Evolutionary conservation across 2,888 invertebrate genomes (phyloP).

Genomic region (Pammene fasciana): DNA sequence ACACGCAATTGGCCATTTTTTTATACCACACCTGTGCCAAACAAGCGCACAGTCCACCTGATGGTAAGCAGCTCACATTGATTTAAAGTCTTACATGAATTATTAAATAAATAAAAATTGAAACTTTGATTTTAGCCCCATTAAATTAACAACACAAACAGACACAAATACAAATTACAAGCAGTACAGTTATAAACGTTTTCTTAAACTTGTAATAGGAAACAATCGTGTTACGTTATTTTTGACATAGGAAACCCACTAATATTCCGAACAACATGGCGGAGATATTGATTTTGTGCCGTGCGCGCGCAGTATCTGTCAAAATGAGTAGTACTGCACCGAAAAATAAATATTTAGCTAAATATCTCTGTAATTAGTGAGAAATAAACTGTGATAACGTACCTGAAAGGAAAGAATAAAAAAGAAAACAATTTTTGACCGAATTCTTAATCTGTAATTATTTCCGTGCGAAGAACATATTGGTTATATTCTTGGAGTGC

Average conservation of each 20-base stretch:
- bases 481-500: neutral
- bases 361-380: constrained; percentile 23
- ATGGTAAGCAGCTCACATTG: too few relatives aligned
- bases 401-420: constrained; percentile 28
- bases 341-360: constrained; percentile 45
- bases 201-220: constrained; percentile 17
- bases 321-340: constrained; percentile 54
- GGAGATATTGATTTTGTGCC: constrained; percentile 64
- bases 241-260: constrained; percentile 23
- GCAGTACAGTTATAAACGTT: neutral
- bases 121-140: too few relatives aligned
- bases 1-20: too few relatives aligned
- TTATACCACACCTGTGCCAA: too few relatives aligned
- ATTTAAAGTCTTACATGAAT: too few relatives aligned
- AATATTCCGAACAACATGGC: constrained; percentile 24
- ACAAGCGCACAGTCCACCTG: too few relatives aligned
- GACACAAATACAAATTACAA: too few relatives aligned
- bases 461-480: neutral
- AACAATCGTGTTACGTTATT: neutral
- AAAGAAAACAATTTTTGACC: neutral
- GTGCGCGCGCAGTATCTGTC: constrained; percentile 72
- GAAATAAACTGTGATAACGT: constrained; percentile 40
- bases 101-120: too few relatives aligned
- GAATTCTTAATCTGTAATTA: neutral
- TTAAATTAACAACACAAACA: too few relatives aligned